Base-by-base conservation (phyloP, 2,113 vertebrate genomes). In the Anolis sagrei region DNA sequence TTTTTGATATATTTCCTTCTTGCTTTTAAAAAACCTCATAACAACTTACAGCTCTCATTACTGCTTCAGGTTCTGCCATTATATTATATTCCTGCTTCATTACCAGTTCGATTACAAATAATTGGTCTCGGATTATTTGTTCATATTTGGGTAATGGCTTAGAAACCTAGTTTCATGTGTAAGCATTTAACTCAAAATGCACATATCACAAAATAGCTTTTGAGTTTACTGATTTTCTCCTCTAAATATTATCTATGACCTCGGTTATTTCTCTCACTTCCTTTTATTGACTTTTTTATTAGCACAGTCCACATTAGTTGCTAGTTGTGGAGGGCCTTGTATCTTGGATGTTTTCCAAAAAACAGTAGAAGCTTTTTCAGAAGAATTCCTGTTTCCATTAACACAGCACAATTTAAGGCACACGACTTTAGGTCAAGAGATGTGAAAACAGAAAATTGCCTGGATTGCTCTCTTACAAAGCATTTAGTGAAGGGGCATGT, bases 71-170 rank as follows among this genome's bases (percentile, higher is more conserved):
- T 29, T 9, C 49, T 74, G 7, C 5, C n/a, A 79, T 0, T 10
- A 4, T 73, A 27, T 23, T 14, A 49, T 68, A 54, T 66, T 51
- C n/a, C 76, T 69, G 18, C 23, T 72, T 25, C 21, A 11, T 85
- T 87, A 61, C 69, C 29, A 2, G 1, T 90, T 86, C 36, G 49
- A 79, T 10, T 29, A 89, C 14, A 88, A 69, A 16, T 4, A 1
- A 32, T 70, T 85, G 11, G 44, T 81, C 14, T 83, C 76, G 73
- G 81, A 75, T 84, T 81, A 27, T 36, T 74, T 86, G 32, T 80
- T 83, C 21, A 86, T 76, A 48, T 85, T 89, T 87, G 79, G 0
- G 16, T 2, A 75, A 79, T 78, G 5, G 6, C 29, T 68, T 68
- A 87, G 74, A 25, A 66, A 58, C 44, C 70, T 25, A 6, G 7